These are phyloP conservation scores for Apomyelois bistriatella DNA, from an alignment of 2,888 invertebrate species.

Conservation along the genomic window DNA sequence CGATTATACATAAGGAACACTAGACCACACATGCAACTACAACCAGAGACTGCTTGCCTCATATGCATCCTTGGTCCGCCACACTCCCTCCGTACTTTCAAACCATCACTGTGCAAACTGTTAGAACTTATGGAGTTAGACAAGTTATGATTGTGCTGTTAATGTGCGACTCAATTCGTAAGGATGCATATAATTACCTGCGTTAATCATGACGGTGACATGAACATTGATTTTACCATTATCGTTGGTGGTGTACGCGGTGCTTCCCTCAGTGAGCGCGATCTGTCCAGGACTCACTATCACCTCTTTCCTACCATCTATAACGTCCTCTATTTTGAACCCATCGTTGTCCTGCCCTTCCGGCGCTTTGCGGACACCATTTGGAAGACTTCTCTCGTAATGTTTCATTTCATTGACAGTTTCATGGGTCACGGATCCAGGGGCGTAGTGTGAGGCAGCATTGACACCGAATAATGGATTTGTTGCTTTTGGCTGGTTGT, in stretches of 20 bases:
- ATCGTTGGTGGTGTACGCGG: slow-evolving; percentile 84
- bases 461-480: slow-evolving; percentile 74
- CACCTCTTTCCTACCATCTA: slow-evolving; percentile 80
- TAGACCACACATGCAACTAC: slow-evolving; percentile 48
- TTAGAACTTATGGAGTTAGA: slow-evolving; percentile 42
- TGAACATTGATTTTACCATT: slow-evolving; percentile 94
- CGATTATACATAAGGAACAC: slow-evolving; percentile 18
- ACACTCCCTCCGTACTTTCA: slow-evolving; percentile 52
- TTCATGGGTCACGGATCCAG: slow-evolving; percentile 42
- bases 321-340: slow-evolving; percentile 79
- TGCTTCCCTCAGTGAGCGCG: slow-evolving; percentile 71
- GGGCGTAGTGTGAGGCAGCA: slow-evolving; percentile 72
- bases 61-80: slow-evolving; percentile 76
- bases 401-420: slow-evolving; percentile 44
- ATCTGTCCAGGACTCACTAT: slow-evolving; percentile 69
- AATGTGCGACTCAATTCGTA: slow-evolving; percentile 55
- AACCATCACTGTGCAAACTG: slow-evolving; percentile 73
- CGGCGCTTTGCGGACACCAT: slow-evolving; percentile 84
- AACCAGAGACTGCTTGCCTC: slow-evolving; percentile 70
- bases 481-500: slow-evolving; percentile 54
- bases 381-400: slow-evolving; percentile 59
- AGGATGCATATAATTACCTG: slow-evolving; percentile 81
- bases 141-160: slow-evolving; percentile 41
- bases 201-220: slow-evolving; percentile 92
- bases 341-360: slow-evolving; percentile 91